Percentiles rank a stretch among this genome's conserved stretches.
phyloP scores from a whole-genome alignment of 2,888 invertebrate species.

The Monopis laevigella region DNA sequence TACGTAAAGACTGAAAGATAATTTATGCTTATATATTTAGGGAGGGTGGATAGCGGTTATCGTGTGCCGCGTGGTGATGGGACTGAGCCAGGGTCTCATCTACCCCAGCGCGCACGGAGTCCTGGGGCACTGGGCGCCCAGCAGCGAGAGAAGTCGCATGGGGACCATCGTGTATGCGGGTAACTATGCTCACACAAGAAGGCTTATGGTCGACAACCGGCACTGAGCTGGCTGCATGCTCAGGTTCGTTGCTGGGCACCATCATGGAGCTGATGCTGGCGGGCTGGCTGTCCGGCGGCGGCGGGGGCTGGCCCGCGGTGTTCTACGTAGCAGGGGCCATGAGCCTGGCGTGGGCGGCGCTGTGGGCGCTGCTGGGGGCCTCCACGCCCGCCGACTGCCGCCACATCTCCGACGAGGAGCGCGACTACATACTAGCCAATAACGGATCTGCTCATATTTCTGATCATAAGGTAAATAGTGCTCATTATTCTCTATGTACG shows the following conservation, averaged over 20 bases:
- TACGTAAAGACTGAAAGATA: too few species aligned
- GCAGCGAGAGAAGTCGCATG: conserved; percentile 73
- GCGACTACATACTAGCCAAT: conserved; percentile 72
- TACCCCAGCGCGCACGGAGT: conserved; percentile 74
- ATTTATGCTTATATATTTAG: too few species aligned
- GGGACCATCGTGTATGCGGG: conserved; percentile 73
- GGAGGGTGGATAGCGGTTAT: conserved; percentile 50
- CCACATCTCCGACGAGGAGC: conserved; percentile 73
- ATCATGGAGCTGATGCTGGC: conserved; percentile 78
- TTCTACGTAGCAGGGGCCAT: conserved; percentile 78
- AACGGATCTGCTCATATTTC: conserved; percentile 41
- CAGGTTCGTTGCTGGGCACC: conserved; percentile 84
- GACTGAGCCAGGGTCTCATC: conserved; percentile 73
- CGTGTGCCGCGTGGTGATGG: conserved; percentile 69
- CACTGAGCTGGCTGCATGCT: conserved; percentile 58
- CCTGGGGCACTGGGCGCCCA: conserved; percentile 77
- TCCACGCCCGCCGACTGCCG: conserved; percentile 71
- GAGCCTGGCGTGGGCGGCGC: conserved; percentile 69
- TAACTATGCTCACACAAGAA: conserved; percentile 19
- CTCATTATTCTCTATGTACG: too few species aligned
- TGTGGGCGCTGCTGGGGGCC: conserved; percentile 72
- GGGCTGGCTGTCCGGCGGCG: conserved; percentile 74
- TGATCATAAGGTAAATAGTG: too few species aligned
- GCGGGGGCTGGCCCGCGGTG: conserved; percentile 80
- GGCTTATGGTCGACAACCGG: conserved; percentile 73